Conservation (phyloP, 2,888 invertebrate species). For the Cephus pygmeus region DNA sequence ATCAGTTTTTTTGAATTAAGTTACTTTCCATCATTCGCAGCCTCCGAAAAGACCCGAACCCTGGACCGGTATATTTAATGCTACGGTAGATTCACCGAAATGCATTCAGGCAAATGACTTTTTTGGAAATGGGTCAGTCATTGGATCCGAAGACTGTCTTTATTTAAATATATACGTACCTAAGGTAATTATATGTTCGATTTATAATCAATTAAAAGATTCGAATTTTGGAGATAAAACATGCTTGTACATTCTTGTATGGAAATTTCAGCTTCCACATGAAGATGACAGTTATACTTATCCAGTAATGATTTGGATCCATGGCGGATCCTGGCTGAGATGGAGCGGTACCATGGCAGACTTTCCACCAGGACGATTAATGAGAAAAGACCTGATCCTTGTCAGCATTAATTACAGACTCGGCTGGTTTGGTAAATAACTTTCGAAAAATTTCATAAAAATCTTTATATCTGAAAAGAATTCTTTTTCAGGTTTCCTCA, state of each 20-base stretch:
- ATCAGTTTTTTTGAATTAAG: background rate
- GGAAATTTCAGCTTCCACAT: background rate
- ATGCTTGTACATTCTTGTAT: background rate
- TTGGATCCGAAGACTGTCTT: conserved; percentile 48
- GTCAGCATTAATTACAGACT: conserved; percentile 44
- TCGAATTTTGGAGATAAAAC: background rate
- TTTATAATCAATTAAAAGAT: background rate
- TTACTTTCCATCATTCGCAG: conserved; percentile 19
- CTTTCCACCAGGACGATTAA: conserved; percentile 37
- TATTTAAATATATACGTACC: conserved; percentile 44
- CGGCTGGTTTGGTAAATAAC: conserved; percentile 39
- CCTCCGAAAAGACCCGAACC: conserved; percentile 46
- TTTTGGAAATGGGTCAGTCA: conserved; percentile 1
- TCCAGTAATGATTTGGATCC: conserved; percentile 58
- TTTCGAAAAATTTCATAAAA: background rate
- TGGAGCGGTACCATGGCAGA: conserved; percentile 37
- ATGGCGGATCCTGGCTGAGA: conserved; percentile 48
- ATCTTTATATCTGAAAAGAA: background rate
- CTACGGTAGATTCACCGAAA: conserved; percentile 47
- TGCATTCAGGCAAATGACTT: background rate
- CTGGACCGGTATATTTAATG: conserved; percentile 66
- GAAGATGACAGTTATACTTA: background rate
- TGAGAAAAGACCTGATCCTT: conserved; percentile 38
- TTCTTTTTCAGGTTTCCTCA: conserved; percentile 45
- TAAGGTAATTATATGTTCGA: background rate